Evolutionary conservation across 1,140 invertebrate species (phyloP), one percentile per base, ranked within the genome.

Genomic region (Stegodyphus dumicola): DNA sequence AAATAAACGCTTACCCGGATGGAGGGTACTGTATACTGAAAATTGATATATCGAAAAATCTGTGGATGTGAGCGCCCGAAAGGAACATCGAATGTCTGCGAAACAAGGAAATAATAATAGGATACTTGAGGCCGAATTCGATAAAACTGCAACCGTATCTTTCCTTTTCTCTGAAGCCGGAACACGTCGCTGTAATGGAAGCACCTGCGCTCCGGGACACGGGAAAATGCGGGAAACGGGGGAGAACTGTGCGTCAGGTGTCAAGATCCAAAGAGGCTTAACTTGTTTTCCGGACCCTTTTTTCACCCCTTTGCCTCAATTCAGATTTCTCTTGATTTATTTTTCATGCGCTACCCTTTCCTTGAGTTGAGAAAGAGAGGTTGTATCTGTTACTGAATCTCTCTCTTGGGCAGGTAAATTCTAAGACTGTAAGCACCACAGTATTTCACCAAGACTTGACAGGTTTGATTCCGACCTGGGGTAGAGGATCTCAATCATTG

Each of bases 181-280:
- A 84, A 85, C 81, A 85, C 73, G 81, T 48, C 48, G 51, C 74
- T 65, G 64, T 85, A 85, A 85, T 85, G 81, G 81, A 85, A 76
- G 73, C 81, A 84, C 81, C 81, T 85, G 81, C 73, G 81, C 73
- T 85, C 81, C 73, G 81, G 81, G 81, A 83, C 80, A 49, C 51
- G 80, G 79, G 79, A 75, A 80, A 83, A 74, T 66, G 66, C 71
- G 56, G 56, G 53, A 33, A 73, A 48, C n/a, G 48, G 71, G 52
- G 48, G 17, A 18, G n/a, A 67, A 67, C 64, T 52, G 81, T 76
- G 81, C 81, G 81, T 85, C 81, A 85, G 81, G 81, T 85, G 81
- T 85, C 81, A 85, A 77, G 81, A 70, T 52, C 74, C 74, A 85
- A 85, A 85, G 74, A 85, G 81, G 81, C 81, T 85, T 85, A 85